Evolutionary conservation across 2,888 invertebrate genomes (phyloP), one percentile per base, ranked within the genome.

Genomic region (Polia nebulosa): DNA sequence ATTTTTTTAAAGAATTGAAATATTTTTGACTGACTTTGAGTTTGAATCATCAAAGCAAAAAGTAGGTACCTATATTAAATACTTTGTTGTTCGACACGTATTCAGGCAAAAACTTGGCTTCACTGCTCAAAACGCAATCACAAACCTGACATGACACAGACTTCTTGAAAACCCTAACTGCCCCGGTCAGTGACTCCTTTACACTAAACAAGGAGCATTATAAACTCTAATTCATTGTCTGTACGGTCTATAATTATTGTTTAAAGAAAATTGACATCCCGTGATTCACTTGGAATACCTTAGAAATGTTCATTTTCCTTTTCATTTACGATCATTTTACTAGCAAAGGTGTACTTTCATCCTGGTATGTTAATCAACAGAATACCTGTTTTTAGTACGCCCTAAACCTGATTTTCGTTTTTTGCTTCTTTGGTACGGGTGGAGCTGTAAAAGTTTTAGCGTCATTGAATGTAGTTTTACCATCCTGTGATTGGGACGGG

Each of bases 321-420:
- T 72, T 63, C 39, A 44, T 81, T 78, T 75, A 76, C 76, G 76
- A 76, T 65, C 25, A 47, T 80, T 81, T 80, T 80, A 79, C 34
- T 62, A 59, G 61, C 49, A 17, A 51, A 63, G 32, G 55, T n/a
- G 59, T 65, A 51, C 56, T 69, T 80, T 76, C 68, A 66, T 41
- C 53, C 39, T 55, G 59, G 67, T 67, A 75, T 79, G 25, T 79
- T 75, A 75, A 82, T 80, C 65, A 71, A 68, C 41, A 25, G 53
- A 47, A 67, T 72, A 76, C 71, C 58, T 36, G 51, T 53, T 51
- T 67, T 76, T 61, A 72, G 32, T 65, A 45, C 44, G 44, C 55
- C 25, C 39, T 78, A 69, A 72, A 64, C 66, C 63, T 55, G 45
- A 45, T 52, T 63, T 69, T 57, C 11, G 39, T 9, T 64, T 61